Percentiles rank a stretch among this genome's conserved stretches.
Conservation (phyloP, 2,888 invertebrate species). For the Leptinotarsa peninsularis region DNA sequence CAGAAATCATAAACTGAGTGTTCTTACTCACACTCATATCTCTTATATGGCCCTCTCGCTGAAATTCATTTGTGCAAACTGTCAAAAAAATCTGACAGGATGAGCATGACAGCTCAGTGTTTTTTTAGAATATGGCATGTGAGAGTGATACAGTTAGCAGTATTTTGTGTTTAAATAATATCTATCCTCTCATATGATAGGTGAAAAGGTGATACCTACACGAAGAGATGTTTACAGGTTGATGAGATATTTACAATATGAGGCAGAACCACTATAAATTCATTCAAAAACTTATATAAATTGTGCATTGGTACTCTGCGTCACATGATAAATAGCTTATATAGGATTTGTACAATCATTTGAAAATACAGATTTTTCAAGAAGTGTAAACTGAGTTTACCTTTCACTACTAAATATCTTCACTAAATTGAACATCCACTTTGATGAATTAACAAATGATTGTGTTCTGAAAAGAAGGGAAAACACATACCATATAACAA, state of each 20-base stretch:
- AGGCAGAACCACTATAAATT: slow-evolving; percentile 20
- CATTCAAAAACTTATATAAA: slow-evolving; percentile 12
- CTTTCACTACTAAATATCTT: neutral
- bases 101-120: slow-evolving; percentile 48
- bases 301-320: slow-evolving; percentile 17
- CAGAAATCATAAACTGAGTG: neutral
- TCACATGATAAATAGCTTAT: slow-evolving; percentile 33
- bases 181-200: slow-evolving; percentile 33
- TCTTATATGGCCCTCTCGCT: slow-evolving; percentile 7
- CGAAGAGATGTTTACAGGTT: slow-evolving; percentile 22
- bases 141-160: slow-evolving; percentile 58
- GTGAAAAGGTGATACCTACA: slow-evolving; percentile 31
- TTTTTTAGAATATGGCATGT: slow-evolving; percentile 60
- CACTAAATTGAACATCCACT: neutral
- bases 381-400: neutral
- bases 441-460: slow-evolving; percentile 17
- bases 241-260: slow-evolving; percentile 29
- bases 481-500: slow-evolving; percentile 61
- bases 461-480: slow-evolving; percentile 40
- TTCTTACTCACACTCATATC: neutral
- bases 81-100: slow-evolving; percentile 47
- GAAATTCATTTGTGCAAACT: slow-evolving; percentile 14
- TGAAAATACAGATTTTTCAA: slow-evolving; percentile 13
- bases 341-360: slow-evolving; percentile 25
- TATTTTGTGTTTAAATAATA: slow-evolving; percentile 54